phyloP scores from a whole-genome alignment of 2,113 vertebrate genomes.

The Python bivittatus region DNA sequence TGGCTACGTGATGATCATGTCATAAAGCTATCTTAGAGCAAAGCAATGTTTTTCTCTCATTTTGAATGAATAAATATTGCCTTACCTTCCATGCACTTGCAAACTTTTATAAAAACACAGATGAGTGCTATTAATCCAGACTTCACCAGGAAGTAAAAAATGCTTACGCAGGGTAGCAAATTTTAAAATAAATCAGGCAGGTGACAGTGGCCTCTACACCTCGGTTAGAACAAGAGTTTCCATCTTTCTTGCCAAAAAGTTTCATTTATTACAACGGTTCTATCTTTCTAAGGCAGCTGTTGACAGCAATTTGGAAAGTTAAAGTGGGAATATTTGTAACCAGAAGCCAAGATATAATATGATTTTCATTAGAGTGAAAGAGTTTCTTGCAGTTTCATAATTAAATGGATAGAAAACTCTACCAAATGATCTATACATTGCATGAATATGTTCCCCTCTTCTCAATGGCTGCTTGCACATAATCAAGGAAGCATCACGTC shows the following conservation, averaged over 20 bases:
- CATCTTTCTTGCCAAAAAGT: constrained; percentile 65
- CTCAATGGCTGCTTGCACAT: neutral
- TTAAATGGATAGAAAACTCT: constrained; percentile 38
- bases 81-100: neutral
- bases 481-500: neutral
- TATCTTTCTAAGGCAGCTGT: constrained; percentile 66
- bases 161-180: constrained; percentile 60
- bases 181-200: constrained; percentile 49
- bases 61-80: neutral
- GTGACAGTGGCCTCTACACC: constrained; percentile 58
- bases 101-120: neutral
- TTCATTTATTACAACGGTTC: constrained; percentile 66
- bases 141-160: constrained; percentile 54
- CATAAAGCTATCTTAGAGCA: neutral
- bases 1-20: neutral
- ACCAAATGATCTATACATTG: neutral
- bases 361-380: constrained; percentile 62
- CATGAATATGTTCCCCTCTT: neutral
- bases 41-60: neutral
- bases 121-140: constrained; percentile 54
- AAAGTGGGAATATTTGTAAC: constrained; percentile 62
- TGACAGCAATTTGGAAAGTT: constrained; percentile 72
- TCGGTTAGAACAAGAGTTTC: constrained; percentile 67
- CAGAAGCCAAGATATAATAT: constrained; percentile 61
- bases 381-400: constrained; percentile 46